Conservation (phyloP, 53 echinoderm and acorn worm genomes). For the Henricia sp. region DNA sequence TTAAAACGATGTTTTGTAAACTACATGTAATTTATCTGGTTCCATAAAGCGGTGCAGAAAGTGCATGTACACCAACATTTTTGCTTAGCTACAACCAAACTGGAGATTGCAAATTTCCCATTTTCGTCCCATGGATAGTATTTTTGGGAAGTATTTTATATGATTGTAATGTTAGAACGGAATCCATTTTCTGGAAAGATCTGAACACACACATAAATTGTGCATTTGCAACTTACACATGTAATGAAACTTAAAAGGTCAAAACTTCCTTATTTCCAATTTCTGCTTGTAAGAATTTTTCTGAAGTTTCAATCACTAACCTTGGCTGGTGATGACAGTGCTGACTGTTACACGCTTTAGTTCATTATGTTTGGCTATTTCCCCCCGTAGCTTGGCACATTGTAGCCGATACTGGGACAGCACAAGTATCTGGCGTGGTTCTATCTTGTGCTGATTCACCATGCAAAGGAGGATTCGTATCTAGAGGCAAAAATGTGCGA, state of each 20-base stretch:
- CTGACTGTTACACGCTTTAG: conserved; percentile 62
- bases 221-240: not conserved
- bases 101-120: too few species aligned
- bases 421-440: conserved; percentile 53
- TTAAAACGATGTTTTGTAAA: too few species aligned
- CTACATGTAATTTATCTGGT: too few species aligned
- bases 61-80: too few species aligned
- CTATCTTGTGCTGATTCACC: conserved; percentile 32
- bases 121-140: too few species aligned
- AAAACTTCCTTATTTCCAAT: not conserved
- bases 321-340: conserved; percentile 88
- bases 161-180: not conserved
- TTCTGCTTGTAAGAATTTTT: not conserved
- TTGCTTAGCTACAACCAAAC: too few species aligned
- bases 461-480: conserved; percentile 67
- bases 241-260: not conserved
- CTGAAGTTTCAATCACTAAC: conserved; percentile 34
- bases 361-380: not conserved
- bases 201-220: not conserved
- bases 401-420: conserved; percentile 90
- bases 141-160: too few species aligned
- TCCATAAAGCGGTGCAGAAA: too few species aligned
- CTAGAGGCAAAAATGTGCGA: conserved; percentile 27
- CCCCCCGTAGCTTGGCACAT: conserved; percentile 67
- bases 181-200: not conserved